These are phyloP conservation scores for Drosophila dives DNA, from an alignment of 2,888 invertebrate genomes.

Conservation along the genomic window DNA sequence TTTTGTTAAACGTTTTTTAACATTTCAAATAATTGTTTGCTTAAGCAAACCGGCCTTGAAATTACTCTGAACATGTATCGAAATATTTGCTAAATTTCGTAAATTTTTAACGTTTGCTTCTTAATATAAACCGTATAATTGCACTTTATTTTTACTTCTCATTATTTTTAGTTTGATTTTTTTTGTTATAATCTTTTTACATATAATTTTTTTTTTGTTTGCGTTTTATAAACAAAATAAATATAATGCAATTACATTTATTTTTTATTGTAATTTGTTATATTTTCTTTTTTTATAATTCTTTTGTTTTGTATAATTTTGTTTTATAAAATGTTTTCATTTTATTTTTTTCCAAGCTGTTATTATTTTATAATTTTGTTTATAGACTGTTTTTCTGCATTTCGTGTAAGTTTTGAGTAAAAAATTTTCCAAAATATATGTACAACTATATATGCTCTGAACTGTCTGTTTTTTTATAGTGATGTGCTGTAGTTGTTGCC, in stretches of 20 bases:
- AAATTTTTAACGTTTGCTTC: conserved; percentile 71
- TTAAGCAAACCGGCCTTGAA: conserved; percentile 64
- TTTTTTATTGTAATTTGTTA: conserved; percentile 43
- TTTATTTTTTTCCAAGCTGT: conserved; percentile 35
- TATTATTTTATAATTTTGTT: conserved; percentile 24
- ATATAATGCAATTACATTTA: conserved; percentile 55
- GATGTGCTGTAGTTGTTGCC: conserved; percentile 58
- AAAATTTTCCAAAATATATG: conserved; percentile 81
- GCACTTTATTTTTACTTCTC: conserved; percentile 70
- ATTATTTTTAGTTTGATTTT: conserved; percentile 59
- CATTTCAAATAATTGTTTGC: conserved; percentile 39
- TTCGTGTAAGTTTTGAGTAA: conserved; percentile 64
- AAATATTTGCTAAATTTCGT: conserved; percentile 61
- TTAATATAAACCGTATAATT: conserved; percentile 78
- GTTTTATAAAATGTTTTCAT: conserved; percentile 59
- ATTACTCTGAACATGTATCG: conserved; percentile 63
- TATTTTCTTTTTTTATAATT: conserved; percentile 41
- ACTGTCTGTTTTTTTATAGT: conserved; percentile 50
- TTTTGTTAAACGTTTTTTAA: conserved; percentile 34
- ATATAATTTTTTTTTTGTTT: conserved; percentile 43
- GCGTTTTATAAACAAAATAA: conserved; percentile 53
- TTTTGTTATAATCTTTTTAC: conserved; percentile 48
- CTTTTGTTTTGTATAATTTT: conserved; percentile 61
- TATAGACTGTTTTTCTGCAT: conserved; percentile 40
- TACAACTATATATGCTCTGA: conserved; percentile 71